Evolutionary conservation across 35 echinoderm and acorn worm species (phyloP).

Genomic region (Acanthaster planci): DNA sequence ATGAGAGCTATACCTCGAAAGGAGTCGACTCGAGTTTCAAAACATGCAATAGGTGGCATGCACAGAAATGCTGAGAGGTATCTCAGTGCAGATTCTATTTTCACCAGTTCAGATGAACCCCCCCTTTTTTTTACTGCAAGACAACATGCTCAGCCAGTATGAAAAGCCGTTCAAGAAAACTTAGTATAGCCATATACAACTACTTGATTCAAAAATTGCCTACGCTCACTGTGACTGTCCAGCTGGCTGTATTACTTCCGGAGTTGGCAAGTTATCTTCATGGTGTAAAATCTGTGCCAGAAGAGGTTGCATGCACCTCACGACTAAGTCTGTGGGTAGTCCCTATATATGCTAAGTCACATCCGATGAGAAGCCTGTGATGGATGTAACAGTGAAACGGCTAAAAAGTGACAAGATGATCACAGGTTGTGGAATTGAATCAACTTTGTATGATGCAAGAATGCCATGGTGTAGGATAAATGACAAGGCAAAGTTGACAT

Average conservation of each 20-base stretch:
- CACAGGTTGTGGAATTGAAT: too few relatives aligned
- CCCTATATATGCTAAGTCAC: too few relatives aligned
- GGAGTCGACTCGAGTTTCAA: background rate
- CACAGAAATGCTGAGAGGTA: background rate
- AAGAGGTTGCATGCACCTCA: too few relatives aligned
- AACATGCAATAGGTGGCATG: background rate
- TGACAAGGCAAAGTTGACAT: too few relatives aligned
- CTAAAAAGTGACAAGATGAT: too few relatives aligned
- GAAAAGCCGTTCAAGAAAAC: background rate
- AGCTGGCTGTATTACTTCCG: background rate
- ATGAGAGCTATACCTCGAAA: background rate
- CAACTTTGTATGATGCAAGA: too few relatives aligned
- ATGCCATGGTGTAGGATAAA: too few relatives aligned
- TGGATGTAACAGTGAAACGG: too few relatives aligned
- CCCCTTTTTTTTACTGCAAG: constrained; percentile 9
- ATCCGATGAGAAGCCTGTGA: too few relatives aligned
- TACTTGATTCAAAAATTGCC: background rate
- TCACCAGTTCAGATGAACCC: background rate
- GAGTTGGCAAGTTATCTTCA: background rate
- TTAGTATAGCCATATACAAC: background rate
- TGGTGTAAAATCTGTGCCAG: background rate
- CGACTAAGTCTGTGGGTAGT: too few relatives aligned
- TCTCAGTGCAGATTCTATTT: background rate
- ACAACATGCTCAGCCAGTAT: background rate
- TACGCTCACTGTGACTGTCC: background rate